Base-by-base conservation (phyloP, 1,140 invertebrate species). In the Drosophila biarmipes region DNA sequence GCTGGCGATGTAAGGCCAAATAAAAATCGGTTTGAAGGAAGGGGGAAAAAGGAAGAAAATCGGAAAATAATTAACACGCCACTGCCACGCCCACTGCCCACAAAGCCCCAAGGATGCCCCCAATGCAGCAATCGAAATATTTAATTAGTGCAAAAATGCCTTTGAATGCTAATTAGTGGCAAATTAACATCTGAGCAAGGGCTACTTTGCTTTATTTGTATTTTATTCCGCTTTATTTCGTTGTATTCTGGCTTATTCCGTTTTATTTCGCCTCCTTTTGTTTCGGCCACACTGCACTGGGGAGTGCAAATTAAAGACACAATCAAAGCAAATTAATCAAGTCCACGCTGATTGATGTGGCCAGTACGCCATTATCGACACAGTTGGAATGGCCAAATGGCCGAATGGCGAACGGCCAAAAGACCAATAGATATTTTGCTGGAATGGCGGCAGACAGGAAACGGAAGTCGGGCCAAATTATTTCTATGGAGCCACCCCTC, bases 101-200 rank as follows among this genome's bases (percentile, higher is more conserved):
- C 10, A 24, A 2, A 46, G 15, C 19, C 0, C 58, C 31, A 67
- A 63, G 63, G 63, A 67, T 27, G 24, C 63, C 29, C 4, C 10
- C 15, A 11, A 21, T 4, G 48, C 61, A 77, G 84, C 80, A 87
- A 87, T 89, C 79, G 84, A 87, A 87, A 87, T 87, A 89, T 87
- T 87, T 87, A 87, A 87, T 87, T 87, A 87, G 84, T 84, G 85
- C 84, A 78, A 84, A 87, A 87, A 87, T 82, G 79, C 84, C 77
- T 87, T 87, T 87, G 79, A 89, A 84, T 87, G 84, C 84, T 87
- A 87, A 87, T 87, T 87, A 87, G 84, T 89, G 84, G 84, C 84
- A 89, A 87, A 87, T 87, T 87, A 79, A 87, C 84, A 84, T 89
- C 89, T 73, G 67, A 79, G 63, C 52, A 59, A 66, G 17, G 58